phyloP scores from a whole-genome alignment of 2,113 vertebrate genomes.

The Sialia sialis region DNA sequence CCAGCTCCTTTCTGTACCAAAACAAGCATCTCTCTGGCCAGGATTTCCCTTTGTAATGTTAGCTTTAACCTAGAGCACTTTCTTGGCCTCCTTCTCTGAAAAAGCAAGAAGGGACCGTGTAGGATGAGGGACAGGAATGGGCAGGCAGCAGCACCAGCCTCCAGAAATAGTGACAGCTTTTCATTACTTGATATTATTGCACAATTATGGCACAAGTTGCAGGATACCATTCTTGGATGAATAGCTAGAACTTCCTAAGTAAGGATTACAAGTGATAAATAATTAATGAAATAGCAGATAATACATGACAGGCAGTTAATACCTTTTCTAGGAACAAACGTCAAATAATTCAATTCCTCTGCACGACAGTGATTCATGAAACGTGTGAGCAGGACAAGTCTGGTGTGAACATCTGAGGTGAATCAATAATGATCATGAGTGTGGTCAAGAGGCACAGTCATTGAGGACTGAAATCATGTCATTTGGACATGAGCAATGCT shows the following conservation, averaged over 20 bases:
- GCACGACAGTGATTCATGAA: background rate
- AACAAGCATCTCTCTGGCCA: background rate
- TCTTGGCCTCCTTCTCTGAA: background rate
- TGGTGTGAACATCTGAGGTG: background rate
- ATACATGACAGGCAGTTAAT: background rate
- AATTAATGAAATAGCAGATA: background rate
- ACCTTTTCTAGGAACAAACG: background rate
- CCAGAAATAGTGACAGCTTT: background rate
- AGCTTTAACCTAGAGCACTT: background rate
- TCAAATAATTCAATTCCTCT: background rate
- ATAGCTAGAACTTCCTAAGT: background rate
- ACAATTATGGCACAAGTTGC: background rate
- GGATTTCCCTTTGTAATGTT: background rate
- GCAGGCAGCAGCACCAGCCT: background rate
- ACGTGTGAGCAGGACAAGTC: background rate
- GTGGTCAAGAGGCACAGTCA: background rate
- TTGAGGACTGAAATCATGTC: background rate
- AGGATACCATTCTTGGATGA: background rate
- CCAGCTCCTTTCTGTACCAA: background rate
- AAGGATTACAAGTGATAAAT: background rate
- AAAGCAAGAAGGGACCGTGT: accelerated
- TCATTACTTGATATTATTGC: background rate
- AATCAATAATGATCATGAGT: background rate
- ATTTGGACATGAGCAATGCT: background rate
- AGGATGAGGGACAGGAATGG: background rate